phyloP scores from a whole-genome alignment of 2,888 invertebrate genomes.

The Caenorhabditis imperialis region DNA sequence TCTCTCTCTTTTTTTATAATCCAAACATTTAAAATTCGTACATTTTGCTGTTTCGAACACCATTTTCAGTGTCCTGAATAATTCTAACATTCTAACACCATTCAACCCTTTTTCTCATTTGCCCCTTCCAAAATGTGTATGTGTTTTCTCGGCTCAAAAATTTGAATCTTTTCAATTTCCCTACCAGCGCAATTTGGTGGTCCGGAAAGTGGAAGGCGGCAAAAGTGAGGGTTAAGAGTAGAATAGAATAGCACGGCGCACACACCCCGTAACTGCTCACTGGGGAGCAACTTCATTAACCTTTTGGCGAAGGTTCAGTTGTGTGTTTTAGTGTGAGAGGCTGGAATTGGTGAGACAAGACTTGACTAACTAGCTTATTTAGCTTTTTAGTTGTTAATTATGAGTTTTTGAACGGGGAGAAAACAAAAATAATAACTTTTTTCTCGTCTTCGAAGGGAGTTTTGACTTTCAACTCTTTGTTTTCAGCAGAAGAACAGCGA shows the following conservation, averaged over 20 bases:
- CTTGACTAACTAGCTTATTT: no score
- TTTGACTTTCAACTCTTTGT: no score
- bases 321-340: neutral
- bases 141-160: no score
- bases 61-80: constrained; percentile 4
- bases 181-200: constrained; percentile 29
- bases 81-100: constrained; percentile 19
- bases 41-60: no score
- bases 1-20: constrained; percentile 19
- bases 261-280: constrained; percentile 41
- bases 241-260: constrained; percentile 39
- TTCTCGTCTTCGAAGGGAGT: constrained; percentile 5
- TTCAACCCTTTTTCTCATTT: constrained; percentile 8
- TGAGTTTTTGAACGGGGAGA: no score
- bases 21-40: constrained; percentile 43
- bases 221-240: constrained; percentile 24
- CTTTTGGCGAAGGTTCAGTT: constrained; percentile 24
- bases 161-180: neutral
- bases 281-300: constrained; percentile 55
- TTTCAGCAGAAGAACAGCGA: neutral
- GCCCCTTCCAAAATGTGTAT: neutral
- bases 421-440: no score
- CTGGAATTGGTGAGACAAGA: no score
- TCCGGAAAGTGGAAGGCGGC: constrained; percentile 44
- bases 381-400: no score